Evolutionary conservation across 2,113 vertebrate genomes (phyloP).

Genomic region (Thinocorus orbignyianus): DNA sequence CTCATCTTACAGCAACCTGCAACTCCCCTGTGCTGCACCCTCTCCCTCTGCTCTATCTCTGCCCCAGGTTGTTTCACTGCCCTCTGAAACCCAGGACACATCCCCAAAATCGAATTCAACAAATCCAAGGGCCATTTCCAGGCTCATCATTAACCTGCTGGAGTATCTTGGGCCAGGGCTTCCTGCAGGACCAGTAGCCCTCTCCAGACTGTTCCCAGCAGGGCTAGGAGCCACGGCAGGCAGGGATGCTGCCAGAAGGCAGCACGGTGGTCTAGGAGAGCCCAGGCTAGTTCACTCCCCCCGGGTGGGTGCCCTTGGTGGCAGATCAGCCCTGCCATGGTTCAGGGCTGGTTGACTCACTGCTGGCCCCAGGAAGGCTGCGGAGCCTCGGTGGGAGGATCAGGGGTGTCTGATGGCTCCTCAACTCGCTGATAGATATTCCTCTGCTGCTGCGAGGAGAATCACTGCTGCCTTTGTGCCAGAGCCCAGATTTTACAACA

Average conservation of each 20-base stretch:
- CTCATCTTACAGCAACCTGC: neutral
- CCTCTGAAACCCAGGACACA: neutral
- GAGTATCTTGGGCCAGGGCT: fast-evolving
- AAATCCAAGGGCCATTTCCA: neutral
- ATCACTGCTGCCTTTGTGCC: neutral
- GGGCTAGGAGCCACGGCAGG: neutral
- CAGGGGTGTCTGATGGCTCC: neutral
- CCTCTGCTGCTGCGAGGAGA: neutral
- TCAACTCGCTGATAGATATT: neutral
- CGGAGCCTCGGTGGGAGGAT: fast-evolving
- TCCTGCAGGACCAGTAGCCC: fast-evolving
- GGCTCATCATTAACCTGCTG: neutral
- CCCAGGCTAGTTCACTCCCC: too few species aligned
- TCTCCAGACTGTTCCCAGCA: neutral
- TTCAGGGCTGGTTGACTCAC: neutral
- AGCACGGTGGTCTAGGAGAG: neutral
- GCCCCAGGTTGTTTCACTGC: neutral
- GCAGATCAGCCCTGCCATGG: fast-evolving
- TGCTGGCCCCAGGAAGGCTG: neutral
- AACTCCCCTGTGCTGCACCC: neutral
- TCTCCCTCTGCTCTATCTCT: neutral
- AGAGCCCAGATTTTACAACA: neutral
- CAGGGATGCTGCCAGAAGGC: neutral
- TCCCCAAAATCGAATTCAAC: neutral
- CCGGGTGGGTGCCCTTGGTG: neutral